phyloP scores from a whole-genome alignment of 1,140 invertebrate genomes.

The Drosophila bocki region DNA sequence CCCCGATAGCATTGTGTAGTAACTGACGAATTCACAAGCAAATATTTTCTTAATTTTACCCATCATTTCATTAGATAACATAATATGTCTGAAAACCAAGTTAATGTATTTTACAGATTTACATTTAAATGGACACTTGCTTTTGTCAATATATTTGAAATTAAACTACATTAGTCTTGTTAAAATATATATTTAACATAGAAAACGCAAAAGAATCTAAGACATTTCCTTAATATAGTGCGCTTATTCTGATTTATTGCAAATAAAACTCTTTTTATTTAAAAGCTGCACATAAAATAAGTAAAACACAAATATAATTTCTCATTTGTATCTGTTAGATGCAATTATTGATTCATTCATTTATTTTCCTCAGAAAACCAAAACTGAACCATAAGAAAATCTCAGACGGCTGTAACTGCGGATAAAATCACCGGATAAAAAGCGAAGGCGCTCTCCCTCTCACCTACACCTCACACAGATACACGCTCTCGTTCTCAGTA shows the following conservation, averaged over 20 bases:
- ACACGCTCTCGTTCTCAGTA: conserved; percentile 17
- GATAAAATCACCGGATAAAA: conserved; percentile 72
- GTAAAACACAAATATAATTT: background rate
- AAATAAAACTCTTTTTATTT: background rate
- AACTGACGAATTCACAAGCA: too few relatives aligned
- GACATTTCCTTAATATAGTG: fast-evolving
- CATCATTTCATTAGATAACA: background rate
- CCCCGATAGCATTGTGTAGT: background rate
- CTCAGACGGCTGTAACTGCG: conserved; percentile 20
- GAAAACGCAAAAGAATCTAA: background rate
- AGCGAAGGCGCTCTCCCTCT: conserved; percentile 20
- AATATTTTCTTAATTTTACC: background rate
- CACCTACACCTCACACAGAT: conserved; percentile 29
- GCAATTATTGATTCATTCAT: background rate
- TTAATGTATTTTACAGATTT: background rate
- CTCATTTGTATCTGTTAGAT: background rate
- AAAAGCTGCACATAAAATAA: background rate
- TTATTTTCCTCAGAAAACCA: background rate
- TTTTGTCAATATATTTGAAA: background rate
- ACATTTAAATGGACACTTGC: background rate
- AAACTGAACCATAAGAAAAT: conserved; percentile 23
- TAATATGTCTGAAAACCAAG: background rate
- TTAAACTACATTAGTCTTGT: background rate
- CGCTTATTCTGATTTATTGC: fast-evolving
- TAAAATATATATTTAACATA: background rate